Conservation (phyloP, 2,113 vertebrate species). For the Nyctereutes procyonoides region DNA sequence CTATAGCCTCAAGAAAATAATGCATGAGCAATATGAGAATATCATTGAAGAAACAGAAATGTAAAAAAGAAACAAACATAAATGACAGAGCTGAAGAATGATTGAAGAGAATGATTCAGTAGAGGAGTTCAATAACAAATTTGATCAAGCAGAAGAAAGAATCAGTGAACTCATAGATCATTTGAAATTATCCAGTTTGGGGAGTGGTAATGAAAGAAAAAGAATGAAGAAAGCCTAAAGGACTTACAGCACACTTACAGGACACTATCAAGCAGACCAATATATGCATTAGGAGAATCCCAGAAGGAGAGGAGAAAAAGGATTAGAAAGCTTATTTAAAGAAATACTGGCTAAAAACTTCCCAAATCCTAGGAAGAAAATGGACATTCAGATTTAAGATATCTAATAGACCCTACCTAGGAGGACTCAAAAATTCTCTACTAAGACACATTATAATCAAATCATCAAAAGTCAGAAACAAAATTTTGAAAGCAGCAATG, state of each 20-base stretch:
- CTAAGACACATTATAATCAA: background rate
- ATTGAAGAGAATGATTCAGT: background rate
- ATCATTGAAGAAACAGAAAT: background rate
- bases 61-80: background rate
- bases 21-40: background rate
- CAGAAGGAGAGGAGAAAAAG: background rate
- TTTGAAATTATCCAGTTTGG: background rate
- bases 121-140: background rate
- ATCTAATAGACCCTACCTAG: background rate
- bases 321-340: background rate
- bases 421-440: background rate
- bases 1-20: background rate
- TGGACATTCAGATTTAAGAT: background rate
- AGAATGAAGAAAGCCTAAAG: background rate
- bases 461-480: background rate
- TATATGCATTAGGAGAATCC: background rate
- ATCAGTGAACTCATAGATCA: background rate
- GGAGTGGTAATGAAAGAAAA: background rate
- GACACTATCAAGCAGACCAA: background rate
- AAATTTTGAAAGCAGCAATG: background rate
- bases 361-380: background rate
- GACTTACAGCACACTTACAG: background rate
- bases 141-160: background rate
- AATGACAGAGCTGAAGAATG: background rate
- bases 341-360: background rate